Evolutionary conservation across 2,888 invertebrate species (phyloP), one percentile per base, ranked within the genome.

Genomic region (Archips xylosteana): DNA sequence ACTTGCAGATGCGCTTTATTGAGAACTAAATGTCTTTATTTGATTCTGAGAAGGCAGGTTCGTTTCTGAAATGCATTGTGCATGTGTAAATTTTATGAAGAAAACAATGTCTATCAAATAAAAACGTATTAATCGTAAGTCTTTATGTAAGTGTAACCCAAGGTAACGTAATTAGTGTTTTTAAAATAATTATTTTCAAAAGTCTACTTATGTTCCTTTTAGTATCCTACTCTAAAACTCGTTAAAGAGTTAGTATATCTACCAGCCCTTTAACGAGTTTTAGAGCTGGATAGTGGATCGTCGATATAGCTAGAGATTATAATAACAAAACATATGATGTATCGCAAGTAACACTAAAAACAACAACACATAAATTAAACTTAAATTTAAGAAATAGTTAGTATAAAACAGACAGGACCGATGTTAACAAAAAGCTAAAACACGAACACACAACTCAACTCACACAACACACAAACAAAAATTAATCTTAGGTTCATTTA

Each of bases 351-450:
- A 36, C 34, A 60, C 32, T 13, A 39, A 6, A 60, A 34, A 60
- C 3, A 60, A 13, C 54, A 60, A 60, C 60, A 60, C n/a, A 23
- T 54, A 54, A 23, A 23, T 34, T 36, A 34, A 34, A 9, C 49
- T 62, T 62, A 68, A 5, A 68, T 47, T 3, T 49, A 62, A 57
- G 15, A 45, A 49, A 59, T 69, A 63, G 63, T 73, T 49, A 47
- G 57, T 42, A 6, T 12, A 70, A 68, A 59, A 73, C 72, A 73
- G 73, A 69, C 73, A 73, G 73, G 68, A 63, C 69, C 63, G n/a
- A 2, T 72, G 59, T 69, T 73, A 73, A 64, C 15, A 13, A 32
- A 23, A 23, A 49, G 49, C 32, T 68, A 59, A 59, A 68, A 57
- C 51, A 59, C 70, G 32, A 32, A 67, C 72, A 72, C 57, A n/a